Percentiles rank a stretch among this genome's conserved stretches.
Evolutionary conservation across 2,888 invertebrate species (phyloP).

Genomic region (Catocala fraxini): DNA sequence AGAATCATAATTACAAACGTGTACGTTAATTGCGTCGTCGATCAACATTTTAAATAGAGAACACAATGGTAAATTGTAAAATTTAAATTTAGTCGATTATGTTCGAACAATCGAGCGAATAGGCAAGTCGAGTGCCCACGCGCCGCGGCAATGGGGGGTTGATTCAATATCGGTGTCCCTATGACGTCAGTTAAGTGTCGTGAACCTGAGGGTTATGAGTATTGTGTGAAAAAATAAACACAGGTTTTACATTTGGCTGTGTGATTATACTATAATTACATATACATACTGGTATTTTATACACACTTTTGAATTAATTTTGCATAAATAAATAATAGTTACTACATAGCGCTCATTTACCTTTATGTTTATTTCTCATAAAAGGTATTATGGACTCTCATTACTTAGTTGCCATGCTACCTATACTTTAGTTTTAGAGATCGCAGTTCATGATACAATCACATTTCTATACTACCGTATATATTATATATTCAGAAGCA

Average conservation of each 20-base stretch:
- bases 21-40: slow-evolving; percentile 64
- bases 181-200: slow-evolving; percentile 45
- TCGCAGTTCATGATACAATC: too few relatives aligned
- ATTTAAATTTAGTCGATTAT: slow-evolving; percentile 74
- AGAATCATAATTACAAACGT: slow-evolving; percentile 49
- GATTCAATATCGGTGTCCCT: slow-evolving; percentile 51
- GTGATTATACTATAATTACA: not conserved
- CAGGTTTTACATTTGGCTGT: not conserved
- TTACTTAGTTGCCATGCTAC: too few relatives aligned
- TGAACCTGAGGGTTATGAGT: slow-evolving; percentile 35
- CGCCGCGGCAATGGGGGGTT: slow-evolving; percentile 62
- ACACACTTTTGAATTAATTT: too few relatives aligned
- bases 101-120: slow-evolving; percentile 73
- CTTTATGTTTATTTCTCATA: too few relatives aligned
- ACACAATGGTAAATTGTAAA: slow-evolving; percentile 68
- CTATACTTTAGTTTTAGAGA: too few relatives aligned
- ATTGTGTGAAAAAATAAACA: slow-evolving; percentile 43
- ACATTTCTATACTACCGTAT: too few relatives aligned
- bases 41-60: slow-evolving; percentile 59
- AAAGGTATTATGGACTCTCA: too few relatives aligned
- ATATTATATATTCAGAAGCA: too few relatives aligned
- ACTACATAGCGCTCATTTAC: too few relatives aligned
- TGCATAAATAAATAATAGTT: too few relatives aligned
- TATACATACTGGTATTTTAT: not conserved
- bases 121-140: slow-evolving; percentile 71